Evolutionary conservation across 2,888 invertebrate genomes (phyloP).

Genomic region (Ectropis crepuscularia): DNA sequence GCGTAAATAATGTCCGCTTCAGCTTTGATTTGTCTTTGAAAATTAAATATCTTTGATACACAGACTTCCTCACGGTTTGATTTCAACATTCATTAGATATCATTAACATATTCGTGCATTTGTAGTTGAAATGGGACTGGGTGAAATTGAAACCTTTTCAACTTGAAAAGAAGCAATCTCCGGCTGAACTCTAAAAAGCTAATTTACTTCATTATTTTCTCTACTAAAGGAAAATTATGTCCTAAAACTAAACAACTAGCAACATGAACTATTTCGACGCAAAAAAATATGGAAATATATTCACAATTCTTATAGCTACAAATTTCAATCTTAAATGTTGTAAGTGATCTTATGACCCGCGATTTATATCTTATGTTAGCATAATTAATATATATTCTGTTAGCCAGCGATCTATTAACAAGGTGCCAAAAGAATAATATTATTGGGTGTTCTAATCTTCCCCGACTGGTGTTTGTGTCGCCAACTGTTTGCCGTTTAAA

Average conservation of each 20-base stretch:
- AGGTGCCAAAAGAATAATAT: conserved; percentile 44
- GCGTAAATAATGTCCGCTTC: too few species aligned
- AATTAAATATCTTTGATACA: too few species aligned
- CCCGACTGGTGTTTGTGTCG: conserved; percentile 28
- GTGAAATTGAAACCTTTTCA: too few species aligned
- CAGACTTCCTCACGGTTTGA: too few species aligned
- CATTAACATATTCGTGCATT: too few species aligned
- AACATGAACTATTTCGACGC: neutral
- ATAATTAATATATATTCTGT: conserved; percentile 32
- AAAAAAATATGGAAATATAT: conserved; percentile 13
- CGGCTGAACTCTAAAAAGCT: too few species aligned
- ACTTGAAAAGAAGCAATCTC: too few species aligned
- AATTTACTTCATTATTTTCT: too few species aligned
- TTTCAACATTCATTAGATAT: too few species aligned
- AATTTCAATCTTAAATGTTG: conserved; percentile 11
- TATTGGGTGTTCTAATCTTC: conserved; percentile 44
- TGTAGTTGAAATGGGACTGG: too few species aligned
- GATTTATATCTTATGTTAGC: conserved; percentile 36
- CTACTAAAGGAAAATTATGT: neutral
- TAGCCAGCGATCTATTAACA: conserved; percentile 37
- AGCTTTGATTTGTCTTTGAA: too few species aligned
- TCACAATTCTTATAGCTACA: conserved; percentile 12
- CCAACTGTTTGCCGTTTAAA: conserved; percentile 64
- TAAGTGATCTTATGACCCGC: conserved; percentile 22
- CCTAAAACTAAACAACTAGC: neutral